Evolutionary conservation across 2,888 invertebrate species (phyloP).

Genomic region (Octodonta nipae): DNA sequence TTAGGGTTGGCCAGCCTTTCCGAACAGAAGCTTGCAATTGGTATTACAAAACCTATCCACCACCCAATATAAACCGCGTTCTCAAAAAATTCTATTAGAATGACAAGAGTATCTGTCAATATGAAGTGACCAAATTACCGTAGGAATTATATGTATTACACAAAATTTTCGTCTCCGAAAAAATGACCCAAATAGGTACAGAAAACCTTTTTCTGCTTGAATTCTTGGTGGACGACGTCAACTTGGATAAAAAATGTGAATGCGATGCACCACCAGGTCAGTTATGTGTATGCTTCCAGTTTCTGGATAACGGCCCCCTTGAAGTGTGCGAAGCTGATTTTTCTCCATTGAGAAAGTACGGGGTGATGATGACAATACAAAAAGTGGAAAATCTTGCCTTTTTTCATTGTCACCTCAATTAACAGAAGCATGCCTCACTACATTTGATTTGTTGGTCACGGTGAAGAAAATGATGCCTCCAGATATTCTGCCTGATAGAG

Average conservation of each 20-base stretch:
- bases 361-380: constrained; percentile 20
- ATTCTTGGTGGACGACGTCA: constrained; percentile 45
- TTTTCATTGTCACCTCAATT: constrained; percentile 47
- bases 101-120: not conserved
- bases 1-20: constrained; percentile 42
- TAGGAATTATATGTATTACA: not conserved
- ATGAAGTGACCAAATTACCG: not conserved
- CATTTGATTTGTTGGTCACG: constrained; percentile 44
- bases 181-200: constrained; percentile 38
- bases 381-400: constrained; percentile 53
- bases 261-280: constrained; percentile 33
- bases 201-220: constrained; percentile 51
- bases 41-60: constrained; percentile 44
- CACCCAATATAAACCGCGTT: constrained; percentile 30
- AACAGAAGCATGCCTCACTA: constrained; percentile 39
- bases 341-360: constrained; percentile 23
- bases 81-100: constrained; percentile 18
- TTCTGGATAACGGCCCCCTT: constrained; percentile 44
- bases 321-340: constrained; percentile 50
- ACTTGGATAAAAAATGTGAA: constrained; percentile 23
- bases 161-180: too few species aligned
- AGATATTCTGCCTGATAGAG: constrained; percentile 49
- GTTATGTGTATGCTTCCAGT: constrained; percentile 49
- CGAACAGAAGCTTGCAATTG: constrained; percentile 44
- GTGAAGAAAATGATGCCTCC: constrained; percentile 49